Evolutionary conservation across 2,888 invertebrate species (phyloP).

Genomic region (Elmis aenea): DNA sequence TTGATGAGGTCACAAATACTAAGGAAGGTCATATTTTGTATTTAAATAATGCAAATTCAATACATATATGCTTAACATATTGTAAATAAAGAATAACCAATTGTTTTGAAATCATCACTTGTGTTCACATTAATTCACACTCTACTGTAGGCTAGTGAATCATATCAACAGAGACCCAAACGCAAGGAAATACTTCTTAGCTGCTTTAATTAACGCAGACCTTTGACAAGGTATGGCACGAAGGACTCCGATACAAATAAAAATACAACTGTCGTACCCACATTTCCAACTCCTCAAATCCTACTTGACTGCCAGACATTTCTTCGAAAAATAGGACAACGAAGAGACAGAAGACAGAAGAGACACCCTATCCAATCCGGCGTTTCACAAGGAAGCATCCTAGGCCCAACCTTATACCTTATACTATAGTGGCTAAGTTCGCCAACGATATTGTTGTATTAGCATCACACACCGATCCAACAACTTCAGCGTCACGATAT

Average conservation of each 20-base stretch:
- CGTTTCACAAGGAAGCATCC: slow-evolving; percentile 4
- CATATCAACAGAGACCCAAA: slow-evolving; percentile 2
- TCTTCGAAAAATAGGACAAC: too few species aligned
- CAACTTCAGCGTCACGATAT: neutral
- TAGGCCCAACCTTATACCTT: slow-evolving; percentile 1
- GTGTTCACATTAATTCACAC: too few species aligned
- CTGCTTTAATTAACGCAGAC: neutral
- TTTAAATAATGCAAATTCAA: too few species aligned
- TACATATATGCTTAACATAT: too few species aligned
- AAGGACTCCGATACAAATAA: neutral
- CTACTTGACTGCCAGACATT: too few species aligned
- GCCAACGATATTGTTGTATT: slow-evolving; percentile 5
- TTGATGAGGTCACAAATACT: too few species aligned
- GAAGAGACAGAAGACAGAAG: too few species aligned
- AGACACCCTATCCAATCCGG: neutral
- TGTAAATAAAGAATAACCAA: too few species aligned
- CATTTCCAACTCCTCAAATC: neutral
- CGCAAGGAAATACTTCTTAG: slow-evolving; percentile 1
- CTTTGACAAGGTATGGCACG: slow-evolving; percentile 1
- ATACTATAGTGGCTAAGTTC: neutral
- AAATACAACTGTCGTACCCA: neutral
- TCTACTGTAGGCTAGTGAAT: neutral
- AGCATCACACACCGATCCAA: neutral
- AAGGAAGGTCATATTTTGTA: too few species aligned
- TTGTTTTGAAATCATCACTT: too few species aligned